Evolutionary conservation across 2,888 invertebrate genomes (phyloP).

Genomic region (Deilephila porcellus): DNA sequence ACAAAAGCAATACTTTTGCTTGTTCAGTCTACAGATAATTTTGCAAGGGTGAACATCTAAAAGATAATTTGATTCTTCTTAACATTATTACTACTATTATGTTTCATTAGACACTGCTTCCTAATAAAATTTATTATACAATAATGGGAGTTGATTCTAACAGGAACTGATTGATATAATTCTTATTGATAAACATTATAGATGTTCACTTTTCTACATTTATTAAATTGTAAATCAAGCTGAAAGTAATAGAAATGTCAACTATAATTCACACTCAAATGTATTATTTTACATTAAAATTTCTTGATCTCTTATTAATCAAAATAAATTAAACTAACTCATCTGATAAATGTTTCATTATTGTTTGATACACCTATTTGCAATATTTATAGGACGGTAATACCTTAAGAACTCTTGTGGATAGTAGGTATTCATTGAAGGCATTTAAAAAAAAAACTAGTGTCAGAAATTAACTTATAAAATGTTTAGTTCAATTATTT

Average conservation of each 20-base stretch:
- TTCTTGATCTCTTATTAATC: too few species aligned
- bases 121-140: not conserved
- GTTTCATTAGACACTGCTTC: not conserved
- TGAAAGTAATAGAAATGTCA: too few species aligned
- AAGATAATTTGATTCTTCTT: not conserved
- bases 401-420: too few species aligned
- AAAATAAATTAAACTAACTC: too few species aligned
- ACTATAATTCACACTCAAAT: too few species aligned
- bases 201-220: too few species aligned
- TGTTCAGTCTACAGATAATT: not conserved
- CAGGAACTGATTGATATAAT: not conserved
- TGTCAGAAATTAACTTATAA: not conserved
- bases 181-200: not conserved
- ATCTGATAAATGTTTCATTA: too few species aligned
- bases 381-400: too few species aligned
- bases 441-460: not conserved
- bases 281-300: too few species aligned
- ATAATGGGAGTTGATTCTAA: not conserved
- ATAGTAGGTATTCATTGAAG: too few species aligned
- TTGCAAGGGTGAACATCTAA: not conserved
- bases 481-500: not conserved
- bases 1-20: conserved; percentile 2
- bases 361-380: too few species aligned
- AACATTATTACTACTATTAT: not conserved
- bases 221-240: too few species aligned